Evolutionary conservation across 2,888 invertebrate genomes (phyloP).

Genomic region (Sinodicranocentrus sp.): DNA sequence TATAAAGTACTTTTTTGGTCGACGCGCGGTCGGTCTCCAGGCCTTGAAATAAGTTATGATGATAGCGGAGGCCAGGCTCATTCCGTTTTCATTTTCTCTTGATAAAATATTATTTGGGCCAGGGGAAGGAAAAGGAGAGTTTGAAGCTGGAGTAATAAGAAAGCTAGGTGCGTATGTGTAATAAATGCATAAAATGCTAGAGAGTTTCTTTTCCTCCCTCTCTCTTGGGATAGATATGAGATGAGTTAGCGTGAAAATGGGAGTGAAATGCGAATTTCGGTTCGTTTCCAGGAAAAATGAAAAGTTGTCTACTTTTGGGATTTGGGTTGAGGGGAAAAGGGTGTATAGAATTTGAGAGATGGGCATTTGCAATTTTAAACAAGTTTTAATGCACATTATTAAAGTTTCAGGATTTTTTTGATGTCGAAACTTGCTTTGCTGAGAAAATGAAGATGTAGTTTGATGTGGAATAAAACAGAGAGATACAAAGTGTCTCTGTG

Average conservation of each 20-base stretch:
- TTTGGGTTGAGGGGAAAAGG: too few relatives aligned
- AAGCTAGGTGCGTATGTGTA: constrained; percentile 59
- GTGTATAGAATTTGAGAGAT: too few relatives aligned
- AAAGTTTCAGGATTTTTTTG: too few relatives aligned
- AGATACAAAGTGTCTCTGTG: too few relatives aligned
- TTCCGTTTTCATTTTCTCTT: constrained; percentile 67
- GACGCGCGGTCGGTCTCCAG: constrained; percentile 42
- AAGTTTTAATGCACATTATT: too few relatives aligned
- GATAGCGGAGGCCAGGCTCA: constrained; percentile 62
- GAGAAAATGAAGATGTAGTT: too few relatives aligned
- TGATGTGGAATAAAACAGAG: too few relatives aligned
- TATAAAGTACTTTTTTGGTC: constrained; percentile 32
- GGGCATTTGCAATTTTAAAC: too few relatives aligned
- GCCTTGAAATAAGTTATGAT: constrained; percentile 63
- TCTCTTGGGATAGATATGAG: constrained; percentile 55
- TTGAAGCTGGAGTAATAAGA: constrained; percentile 52
- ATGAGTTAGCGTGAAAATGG: constrained; percentile 56
- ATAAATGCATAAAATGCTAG: constrained; percentile 53
- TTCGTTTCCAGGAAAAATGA: constrained; percentile 41
- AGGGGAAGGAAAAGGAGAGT: constrained; percentile 51
- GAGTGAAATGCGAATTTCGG: constrained; percentile 36
- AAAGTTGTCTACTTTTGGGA: too few relatives aligned
- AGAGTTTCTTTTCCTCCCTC: too few relatives aligned
- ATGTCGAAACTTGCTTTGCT: too few relatives aligned
- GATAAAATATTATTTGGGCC: constrained; percentile 67